Evolutionary conservation across 2,113 vertebrate species (phyloP).

Genomic region (Forbesichthys papilliferus): DNA sequence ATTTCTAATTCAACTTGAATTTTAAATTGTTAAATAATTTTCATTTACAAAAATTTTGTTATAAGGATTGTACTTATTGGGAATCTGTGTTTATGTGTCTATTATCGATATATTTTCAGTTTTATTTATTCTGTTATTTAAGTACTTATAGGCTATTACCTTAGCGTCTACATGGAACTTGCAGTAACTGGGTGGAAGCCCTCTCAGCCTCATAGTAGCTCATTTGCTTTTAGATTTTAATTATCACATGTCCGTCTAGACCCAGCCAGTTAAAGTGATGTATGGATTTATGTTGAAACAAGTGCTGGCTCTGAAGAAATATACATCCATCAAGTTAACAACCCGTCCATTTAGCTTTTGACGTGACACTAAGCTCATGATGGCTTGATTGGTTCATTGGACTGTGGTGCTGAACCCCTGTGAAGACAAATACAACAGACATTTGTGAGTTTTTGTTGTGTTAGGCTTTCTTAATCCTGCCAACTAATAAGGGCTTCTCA

Average conservation of each 20-base stretch:
- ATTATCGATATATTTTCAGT: slow-evolving; percentile 23
- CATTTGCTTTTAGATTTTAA: slow-evolving; percentile 76
- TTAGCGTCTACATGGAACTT: slow-evolving; percentile 41
- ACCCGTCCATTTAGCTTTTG: slow-evolving; percentile 71
- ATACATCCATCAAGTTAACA: slow-evolving; percentile 75
- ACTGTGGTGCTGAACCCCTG: slow-evolving; percentile 3
- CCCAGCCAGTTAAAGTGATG: slow-evolving; percentile 87
- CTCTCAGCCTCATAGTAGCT: slow-evolving; percentile 60
- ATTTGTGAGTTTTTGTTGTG: slow-evolving; percentile 48
- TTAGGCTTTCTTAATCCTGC: neutral
- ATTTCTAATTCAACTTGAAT: slow-evolving; percentile 47
- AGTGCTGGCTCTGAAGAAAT: slow-evolving; percentile 63
- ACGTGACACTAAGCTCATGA: slow-evolving; percentile 53
- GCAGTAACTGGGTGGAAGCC: slow-evolving; percentile 56
- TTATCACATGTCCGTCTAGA: slow-evolving; percentile 69
- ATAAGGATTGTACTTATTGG: too few relatives aligned
- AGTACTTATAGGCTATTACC: slow-evolving; percentile 43
- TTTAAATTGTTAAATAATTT: neutral
- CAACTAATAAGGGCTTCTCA: slow-evolving; percentile 8
- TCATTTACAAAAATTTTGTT: neutral
- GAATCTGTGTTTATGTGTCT: too few relatives aligned
- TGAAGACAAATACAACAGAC: slow-evolving; percentile 44
- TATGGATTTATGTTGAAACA: slow-evolving; percentile 75
- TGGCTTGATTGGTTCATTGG: slow-evolving; percentile 49
- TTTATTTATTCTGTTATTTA: slow-evolving; percentile 62